Evolutionary conservation across 35 echinoderm and acorn worm genomes (phyloP).

Genomic region (Amphiura filiformis): DNA sequence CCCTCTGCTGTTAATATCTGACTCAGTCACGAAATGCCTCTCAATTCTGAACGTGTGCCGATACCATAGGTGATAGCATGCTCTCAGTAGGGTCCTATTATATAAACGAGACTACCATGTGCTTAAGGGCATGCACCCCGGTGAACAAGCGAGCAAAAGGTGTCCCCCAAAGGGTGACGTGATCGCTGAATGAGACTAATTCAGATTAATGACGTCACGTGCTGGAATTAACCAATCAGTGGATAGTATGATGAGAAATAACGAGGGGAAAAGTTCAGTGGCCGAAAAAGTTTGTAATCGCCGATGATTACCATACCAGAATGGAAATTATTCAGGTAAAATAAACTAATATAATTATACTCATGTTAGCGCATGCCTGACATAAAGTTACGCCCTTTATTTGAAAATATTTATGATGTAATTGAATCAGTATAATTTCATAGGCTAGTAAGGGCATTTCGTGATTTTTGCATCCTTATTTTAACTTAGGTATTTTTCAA

Average conservation of each 20-base stretch:
- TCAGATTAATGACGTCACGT: constrained; percentile 4
- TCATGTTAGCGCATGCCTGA: no score
- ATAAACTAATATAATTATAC: no score
- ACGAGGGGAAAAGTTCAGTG: neutral
- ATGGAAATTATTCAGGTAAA: no score
- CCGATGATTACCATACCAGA: no score
- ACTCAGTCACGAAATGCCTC: no score
- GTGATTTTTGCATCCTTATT: no score
- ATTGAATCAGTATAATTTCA: no score
- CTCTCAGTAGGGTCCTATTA: neutral
- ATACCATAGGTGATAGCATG: neutral
- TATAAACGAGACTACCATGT: neutral
- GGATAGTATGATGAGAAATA: neutral
- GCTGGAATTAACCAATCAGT: neutral
- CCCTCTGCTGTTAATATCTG: no score
- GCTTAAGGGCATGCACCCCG: neutral
- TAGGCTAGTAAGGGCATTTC: no score
- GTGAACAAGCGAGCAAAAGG: neutral
- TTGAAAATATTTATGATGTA: no score
- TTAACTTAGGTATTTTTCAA: no score
- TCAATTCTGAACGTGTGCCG: neutral
- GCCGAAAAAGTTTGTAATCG: neutral
- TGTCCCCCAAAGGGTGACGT: constrained; percentile 4
- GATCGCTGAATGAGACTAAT: neutral
- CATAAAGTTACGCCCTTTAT: no score